These are phyloP conservation scores for Drosophila pruinosa DNA, from an alignment of 1,140 invertebrate genomes.

Conservation along the genomic window DNA sequence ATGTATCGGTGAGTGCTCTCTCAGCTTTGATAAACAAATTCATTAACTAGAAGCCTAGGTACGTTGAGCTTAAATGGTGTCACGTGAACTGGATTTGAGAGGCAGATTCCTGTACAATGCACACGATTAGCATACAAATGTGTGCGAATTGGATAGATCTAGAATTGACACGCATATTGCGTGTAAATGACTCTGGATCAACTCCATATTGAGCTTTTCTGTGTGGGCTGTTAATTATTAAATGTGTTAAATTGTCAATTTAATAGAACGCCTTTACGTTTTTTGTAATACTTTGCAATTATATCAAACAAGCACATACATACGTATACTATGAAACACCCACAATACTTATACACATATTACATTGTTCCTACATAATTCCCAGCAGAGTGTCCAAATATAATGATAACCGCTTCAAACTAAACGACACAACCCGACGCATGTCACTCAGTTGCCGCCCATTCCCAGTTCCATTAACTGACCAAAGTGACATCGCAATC, in stretches of 20 bases:
- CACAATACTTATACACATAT: not conserved
- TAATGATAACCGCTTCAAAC: conserved; percentile 35
- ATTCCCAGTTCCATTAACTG: conserved; percentile 42
- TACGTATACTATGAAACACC: conserved; percentile 2
- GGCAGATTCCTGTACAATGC: conserved; percentile 27
- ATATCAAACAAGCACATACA: too few species aligned
- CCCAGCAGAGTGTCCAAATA: not conserved
- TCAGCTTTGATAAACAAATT: conserved; percentile 26
- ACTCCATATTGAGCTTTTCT: too few species aligned
- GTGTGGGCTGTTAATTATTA: too few species aligned
- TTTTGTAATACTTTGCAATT: conserved; percentile 6
- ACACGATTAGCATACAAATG: conserved; percentile 27
- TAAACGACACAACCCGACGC: conserved; percentile 31
- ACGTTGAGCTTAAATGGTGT: conserved; percentile 8
- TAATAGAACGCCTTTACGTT: not conserved
- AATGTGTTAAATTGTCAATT: conserved; percentile 1
- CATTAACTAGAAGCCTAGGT: conserved; percentile 18
- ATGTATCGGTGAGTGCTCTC: not conserved
- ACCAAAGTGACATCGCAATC: conserved; percentile 27
- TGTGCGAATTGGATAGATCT: conserved; percentile 24
- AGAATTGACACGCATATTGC: not conserved
- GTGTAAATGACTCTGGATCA: not conserved
- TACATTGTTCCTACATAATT: not conserved
- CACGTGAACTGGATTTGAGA: conserved; percentile 37
- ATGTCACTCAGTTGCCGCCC: conserved; percentile 41